A percentile compares a stretch with the other conserved stretches of the same genome.
Conservation (phyloP, 1,140 invertebrate species). For the Portunus trituberculatus region DNA sequence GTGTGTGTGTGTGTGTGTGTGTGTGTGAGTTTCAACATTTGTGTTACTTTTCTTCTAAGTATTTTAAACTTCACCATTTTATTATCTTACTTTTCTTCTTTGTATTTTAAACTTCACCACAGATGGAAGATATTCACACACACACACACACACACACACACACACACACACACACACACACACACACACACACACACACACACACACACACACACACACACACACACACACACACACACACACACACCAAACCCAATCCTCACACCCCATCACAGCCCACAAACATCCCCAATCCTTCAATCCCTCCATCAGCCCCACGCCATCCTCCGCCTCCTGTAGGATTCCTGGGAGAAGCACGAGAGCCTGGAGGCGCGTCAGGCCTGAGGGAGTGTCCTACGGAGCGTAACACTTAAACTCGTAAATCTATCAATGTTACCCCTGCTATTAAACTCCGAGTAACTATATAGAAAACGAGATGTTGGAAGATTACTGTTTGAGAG, state of each 20-base stretch:
- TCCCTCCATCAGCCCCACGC: background rate
- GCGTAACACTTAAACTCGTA: background rate
- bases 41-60: too few species aligned
- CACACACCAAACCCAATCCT: background rate
- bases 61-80: too few species aligned
- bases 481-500: background rate
- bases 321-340: background rate
- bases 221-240: slow-evolving; percentile 7
- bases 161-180: background rate
- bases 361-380: background rate
- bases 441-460: background rate
- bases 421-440: background rate
- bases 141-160: too few species aligned
- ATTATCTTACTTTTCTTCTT: too few species aligned
- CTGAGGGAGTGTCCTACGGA: background rate
- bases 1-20: too few species aligned
- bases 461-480: slow-evolving; percentile 12
- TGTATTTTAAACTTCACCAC: too few species aligned
- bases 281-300: too few species aligned
- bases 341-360: background rate
- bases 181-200: slow-evolving; percentile 41
- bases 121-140: too few species aligned
- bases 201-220: slow-evolving; percentile 39
- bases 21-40: too few species aligned
- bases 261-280: too few species aligned